A percentile compares a stretch with the other conserved stretches of the same genome.
Conservation (phyloP, 2,888 invertebrate genomes). For the Lycocerus yunnanus region DNA sequence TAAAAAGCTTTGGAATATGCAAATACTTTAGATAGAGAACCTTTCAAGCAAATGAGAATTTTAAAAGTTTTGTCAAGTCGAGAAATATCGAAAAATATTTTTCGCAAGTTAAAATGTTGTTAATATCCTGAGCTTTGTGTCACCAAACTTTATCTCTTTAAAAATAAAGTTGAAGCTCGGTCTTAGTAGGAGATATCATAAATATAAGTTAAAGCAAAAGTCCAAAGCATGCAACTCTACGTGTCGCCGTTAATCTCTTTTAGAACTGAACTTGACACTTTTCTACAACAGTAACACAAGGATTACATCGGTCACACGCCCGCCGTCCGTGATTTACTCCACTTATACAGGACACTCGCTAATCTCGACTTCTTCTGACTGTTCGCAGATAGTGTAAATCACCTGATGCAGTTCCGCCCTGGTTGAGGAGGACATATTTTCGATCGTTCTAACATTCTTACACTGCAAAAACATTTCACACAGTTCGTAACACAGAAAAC, state of each 20-base stretch:
- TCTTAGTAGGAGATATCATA: background rate
- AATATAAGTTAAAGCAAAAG: slow-evolving; percentile 19
- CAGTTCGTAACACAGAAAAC: slow-evolving; percentile 70
- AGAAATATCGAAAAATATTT: slow-evolving; percentile 2
- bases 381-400: slow-evolving; percentile 50
- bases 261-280: slow-evolving; percentile 30
- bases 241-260: slow-evolving; percentile 23
- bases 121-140: slow-evolving; percentile 4
- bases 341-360: slow-evolving; percentile 23
- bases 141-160: slow-evolving; percentile 11
- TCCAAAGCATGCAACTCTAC: slow-evolving; percentile 13
- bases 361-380: slow-evolving; percentile 32
- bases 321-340: slow-evolving; percentile 22
- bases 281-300: slow-evolving; percentile 26
- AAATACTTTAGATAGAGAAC: slow-evolving; percentile 3
- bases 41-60: background rate
- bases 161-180: background rate
- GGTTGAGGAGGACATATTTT: slow-evolving; percentile 42
- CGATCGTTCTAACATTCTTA: slow-evolving; percentile 49
- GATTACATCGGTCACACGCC: slow-evolving; percentile 29
- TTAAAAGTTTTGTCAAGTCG: background rate
- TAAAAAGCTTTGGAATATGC: slow-evolving; percentile 6
- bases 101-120: slow-evolving; percentile 1
- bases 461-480: slow-evolving; percentile 66
- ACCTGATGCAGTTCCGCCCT: slow-evolving; percentile 42